Conservation (phyloP, 2,113 vertebrate genomes). For the Apodemus sylvaticus region DNA sequence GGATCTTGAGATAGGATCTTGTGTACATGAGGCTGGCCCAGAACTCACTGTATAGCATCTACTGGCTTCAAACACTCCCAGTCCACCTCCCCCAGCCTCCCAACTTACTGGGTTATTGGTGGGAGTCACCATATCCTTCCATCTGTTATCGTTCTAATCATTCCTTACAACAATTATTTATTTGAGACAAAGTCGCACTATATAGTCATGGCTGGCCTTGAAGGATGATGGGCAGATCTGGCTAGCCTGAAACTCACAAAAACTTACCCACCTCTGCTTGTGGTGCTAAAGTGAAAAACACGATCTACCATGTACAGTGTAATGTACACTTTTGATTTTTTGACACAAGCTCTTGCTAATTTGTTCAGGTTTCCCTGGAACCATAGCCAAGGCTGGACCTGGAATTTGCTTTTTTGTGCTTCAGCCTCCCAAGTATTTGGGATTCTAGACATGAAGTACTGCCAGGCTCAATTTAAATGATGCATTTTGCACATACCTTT, state of each 20-base stretch:
- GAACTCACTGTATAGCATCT: neutral
- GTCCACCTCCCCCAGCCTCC: neutral
- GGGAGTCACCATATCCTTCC: neutral
- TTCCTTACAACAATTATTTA: neutral
- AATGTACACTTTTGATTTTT: neutral
- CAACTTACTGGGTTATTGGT: neutral
- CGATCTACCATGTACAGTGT: neutral
- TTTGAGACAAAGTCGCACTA: neutral
- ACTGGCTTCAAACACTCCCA: neutral
- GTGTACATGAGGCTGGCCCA: neutral
- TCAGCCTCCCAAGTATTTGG: neutral
- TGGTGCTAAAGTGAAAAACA: neutral
- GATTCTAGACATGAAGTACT: neutral
- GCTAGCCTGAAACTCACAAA: neutral
- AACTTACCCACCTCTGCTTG: too few species aligned
- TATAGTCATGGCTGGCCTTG: neutral
- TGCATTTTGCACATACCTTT: neutral
- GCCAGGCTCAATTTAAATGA: neutral
- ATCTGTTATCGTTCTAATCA: neutral
- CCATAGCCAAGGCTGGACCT: neutral
- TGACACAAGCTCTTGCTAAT: neutral
- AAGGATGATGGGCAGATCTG: neutral
- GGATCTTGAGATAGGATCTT: neutral
- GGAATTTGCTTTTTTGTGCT: neutral
- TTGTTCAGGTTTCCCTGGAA: neutral